Base-by-base conservation (phyloP, 2,797 vertebrate species). In the Halcyon smyrnensis region DNA sequence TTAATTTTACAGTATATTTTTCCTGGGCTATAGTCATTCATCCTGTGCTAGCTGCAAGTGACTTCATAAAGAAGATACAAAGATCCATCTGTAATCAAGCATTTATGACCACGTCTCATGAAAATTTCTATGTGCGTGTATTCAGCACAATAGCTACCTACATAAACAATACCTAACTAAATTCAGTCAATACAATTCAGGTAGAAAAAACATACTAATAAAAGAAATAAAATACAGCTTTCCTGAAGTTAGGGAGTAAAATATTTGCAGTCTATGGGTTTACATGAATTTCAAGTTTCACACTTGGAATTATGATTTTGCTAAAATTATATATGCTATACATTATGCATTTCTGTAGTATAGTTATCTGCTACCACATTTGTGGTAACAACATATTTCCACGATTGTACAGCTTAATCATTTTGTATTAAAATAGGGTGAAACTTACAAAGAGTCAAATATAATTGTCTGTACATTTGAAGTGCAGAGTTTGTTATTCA, bases 1-100 rank as follows among this genome's bases (percentile, higher is more conserved):
- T 11, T 11, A 46, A 46, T 21, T 12, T 90, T 69, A 62, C 30
- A 75, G 6, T 1, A 9, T 78, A 59, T 75, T 87, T 34, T 57
- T 69, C n/a, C 65, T 0, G 0, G 15, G 8, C 28, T 77, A 4
- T n/a, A 46, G 8, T 70, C 10, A 46, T 67, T 70, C 23, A 63
- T 70, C 30, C 36, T 56, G 3, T 87, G 20, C 56, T 81, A 70
- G 4, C 11, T 70, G 3, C 1, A 1, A 24, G 7, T 27, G n/a
- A 51, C 7, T 67, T 43, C 30, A 36, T 57, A 59, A 78, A 70
- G 34, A 62, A 73, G n/a, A 51, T 43, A 71, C 12, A 11, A 39
- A 48, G n/a, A 60, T 12, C 3, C 18, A 24, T 15, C 39, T 73
- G 15, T 50, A 36, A 4, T 36, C 1, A 0, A 63, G 9, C 45